phyloP scores from a whole-genome alignment of 2,888 invertebrate species.

The Drosophila falleni region DNA sequence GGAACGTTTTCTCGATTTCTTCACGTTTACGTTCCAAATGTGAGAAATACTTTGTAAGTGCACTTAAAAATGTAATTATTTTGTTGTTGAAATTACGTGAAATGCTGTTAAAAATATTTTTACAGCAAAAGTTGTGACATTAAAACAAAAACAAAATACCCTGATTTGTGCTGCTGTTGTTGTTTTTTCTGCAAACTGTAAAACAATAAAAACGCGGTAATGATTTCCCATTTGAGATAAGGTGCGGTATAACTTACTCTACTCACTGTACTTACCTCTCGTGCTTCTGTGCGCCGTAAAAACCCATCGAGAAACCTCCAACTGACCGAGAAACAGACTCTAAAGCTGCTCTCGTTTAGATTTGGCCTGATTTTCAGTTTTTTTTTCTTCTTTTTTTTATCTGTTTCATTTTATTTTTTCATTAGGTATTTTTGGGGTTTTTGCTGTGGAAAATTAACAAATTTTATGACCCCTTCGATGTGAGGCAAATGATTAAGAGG shows the following conservation, averaged over 20 bases:
- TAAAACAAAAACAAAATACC: slow-evolving; percentile 44
- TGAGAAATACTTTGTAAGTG: slow-evolving; percentile 70
- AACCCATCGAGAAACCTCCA: slow-evolving; percentile 33
- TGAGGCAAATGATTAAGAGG: slow-evolving; percentile 52
- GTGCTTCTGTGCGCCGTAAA: slow-evolving; percentile 55
- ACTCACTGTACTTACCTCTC: not conserved
- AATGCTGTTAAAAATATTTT: slow-evolving; percentile 73
- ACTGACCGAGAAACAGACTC: slow-evolving; percentile 30
- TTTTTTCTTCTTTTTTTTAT: slow-evolving; percentile 27
- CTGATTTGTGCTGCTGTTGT: slow-evolving; percentile 45
- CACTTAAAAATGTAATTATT: slow-evolving; percentile 74
- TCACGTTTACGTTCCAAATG: slow-evolving; percentile 54
- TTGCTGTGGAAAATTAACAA: slow-evolving; percentile 63
- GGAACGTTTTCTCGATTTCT: slow-evolving; percentile 38
- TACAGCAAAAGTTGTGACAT: slow-evolving; percentile 75
- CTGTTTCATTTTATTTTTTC: slow-evolving; percentile 12
- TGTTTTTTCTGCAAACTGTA: slow-evolving; percentile 68
- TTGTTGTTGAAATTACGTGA: slow-evolving; percentile 75
- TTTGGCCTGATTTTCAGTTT: slow-evolving; percentile 64
- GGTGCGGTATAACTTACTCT: slow-evolving; percentile 57
- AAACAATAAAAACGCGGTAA: slow-evolving; percentile 75
- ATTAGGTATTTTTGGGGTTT: slow-evolving; percentile 22
- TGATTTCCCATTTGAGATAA: slow-evolving; percentile 80
- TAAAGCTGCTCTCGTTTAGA: slow-evolving; percentile 71
- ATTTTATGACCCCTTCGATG: slow-evolving; percentile 70